Conservation (phyloP, 2,797 vertebrate species). For the Halcyon chelicuti region DNA sequence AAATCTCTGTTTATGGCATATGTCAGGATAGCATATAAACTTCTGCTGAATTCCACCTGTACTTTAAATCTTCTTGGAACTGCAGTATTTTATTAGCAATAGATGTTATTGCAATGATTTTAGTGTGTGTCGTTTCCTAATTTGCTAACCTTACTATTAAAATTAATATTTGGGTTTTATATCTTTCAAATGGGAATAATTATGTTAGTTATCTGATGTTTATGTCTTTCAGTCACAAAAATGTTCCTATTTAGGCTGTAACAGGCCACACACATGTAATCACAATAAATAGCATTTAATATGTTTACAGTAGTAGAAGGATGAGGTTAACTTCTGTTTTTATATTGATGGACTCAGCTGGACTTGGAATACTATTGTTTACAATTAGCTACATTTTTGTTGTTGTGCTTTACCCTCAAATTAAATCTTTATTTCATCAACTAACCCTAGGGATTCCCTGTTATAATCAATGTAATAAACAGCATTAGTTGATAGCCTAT, state of each 20-base stretch:
- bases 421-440: conserved; percentile 83
- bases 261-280: conserved; percentile 85
- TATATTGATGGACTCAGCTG: conserved; percentile 85
- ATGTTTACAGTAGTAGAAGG: conserved; percentile 92
- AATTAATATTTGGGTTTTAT: conserved; percentile 87
- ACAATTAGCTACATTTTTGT: conserved; percentile 86
- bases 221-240: conserved; percentile 87
- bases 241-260: conserved; percentile 83
- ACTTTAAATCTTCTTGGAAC: conserved; percentile 60
- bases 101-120: conserved; percentile 57
- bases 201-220: conserved; percentile 83
- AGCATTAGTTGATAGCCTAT: conserved; percentile 75
- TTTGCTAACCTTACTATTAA: conserved; percentile 81
- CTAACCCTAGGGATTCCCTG: conserved; percentile 81
- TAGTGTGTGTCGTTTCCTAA: conserved; percentile 45
- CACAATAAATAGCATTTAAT: conserved; percentile 91
- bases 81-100: conserved; percentile 12
- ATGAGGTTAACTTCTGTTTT: conserved; percentile 85
- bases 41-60: conserved; percentile 78
- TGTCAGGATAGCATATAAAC: conserved; percentile 69
- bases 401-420: conserved; percentile 82
- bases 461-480: conserved; percentile 82
- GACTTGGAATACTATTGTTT: conserved; percentile 83
- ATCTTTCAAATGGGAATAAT: conserved; percentile 76
- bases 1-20: conserved; percentile 77